Base-by-base conservation (phyloP, 2,888 invertebrate species). In the Holacanthella duospinosa region DNA sequence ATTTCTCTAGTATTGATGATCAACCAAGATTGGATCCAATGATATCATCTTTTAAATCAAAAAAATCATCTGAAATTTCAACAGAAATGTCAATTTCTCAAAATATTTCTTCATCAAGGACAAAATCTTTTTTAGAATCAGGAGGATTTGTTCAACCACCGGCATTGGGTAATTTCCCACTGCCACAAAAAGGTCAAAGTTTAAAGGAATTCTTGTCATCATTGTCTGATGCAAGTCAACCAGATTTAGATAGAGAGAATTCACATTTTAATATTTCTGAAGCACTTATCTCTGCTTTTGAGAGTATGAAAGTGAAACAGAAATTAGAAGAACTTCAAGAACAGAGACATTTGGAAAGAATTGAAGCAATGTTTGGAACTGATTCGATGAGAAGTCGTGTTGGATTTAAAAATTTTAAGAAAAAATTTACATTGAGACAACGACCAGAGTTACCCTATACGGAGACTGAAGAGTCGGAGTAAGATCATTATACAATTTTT, bases 251-350 rank as follows among this genome's bases (percentile, higher is more conserved):
- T 74, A 79, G 89, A 74, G 90, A 91, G 78, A 90, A 90, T 78
- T 89, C 89, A 0, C 90, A 91, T 78, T 90, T 91, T 76, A 85
- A 84, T 74, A 85, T 90, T 66, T 88, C 87, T 1, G 90, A 91
- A 77, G 88, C 88, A 0, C 83, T 90, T 75, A 90, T 90, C 67
- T 84, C 88, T 9, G 89, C 88, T 19, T 87, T 89, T 68, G 89
- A 89, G 62, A 67, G 71, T 64, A 71, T 86, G 9, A 84, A 85
- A 75, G 86, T 84, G 75, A 82, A 73, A 62, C 72, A 72, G 54
- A 68, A 65, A 60, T 58, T 71, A 21, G 73, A 71, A 55, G 67
- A 66, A 48, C 67, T 66, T 1, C 62, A 60, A 26, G 62, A 64
- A 27, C 57, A 63, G 56, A 56, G 55, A 27, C 59, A 56, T n/a